A percentile compares a stretch with the other conserved stretches of the same genome.
Conservation (phyloP, 2,797 vertebrate species). For the Epinephelus coioides region DNA sequence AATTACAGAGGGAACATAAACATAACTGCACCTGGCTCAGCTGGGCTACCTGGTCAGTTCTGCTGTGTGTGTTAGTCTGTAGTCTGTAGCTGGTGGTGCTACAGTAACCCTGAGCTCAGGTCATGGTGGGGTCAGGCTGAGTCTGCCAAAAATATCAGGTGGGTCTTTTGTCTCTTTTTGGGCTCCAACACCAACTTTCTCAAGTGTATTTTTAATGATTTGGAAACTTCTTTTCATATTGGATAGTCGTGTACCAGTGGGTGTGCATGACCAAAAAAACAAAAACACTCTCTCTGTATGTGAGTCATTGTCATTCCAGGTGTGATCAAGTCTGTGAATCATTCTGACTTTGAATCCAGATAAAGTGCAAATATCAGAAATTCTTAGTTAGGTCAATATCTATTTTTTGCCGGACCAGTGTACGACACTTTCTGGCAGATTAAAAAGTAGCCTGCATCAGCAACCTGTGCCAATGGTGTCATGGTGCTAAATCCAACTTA, state of each 20-base stretch:
- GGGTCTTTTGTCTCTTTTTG: conserved; percentile 34
- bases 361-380: conserved; percentile 1
- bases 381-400: background rate
- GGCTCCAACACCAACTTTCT: conserved; percentile 28
- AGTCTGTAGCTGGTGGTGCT: conserved; percentile 42
- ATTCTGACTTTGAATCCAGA: background rate
- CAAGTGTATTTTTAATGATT: conserved; percentile 53
- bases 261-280: background rate
- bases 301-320: conserved; percentile 9
- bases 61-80: conserved; percentile 41
- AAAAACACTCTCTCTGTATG: background rate
- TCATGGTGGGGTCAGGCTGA: conserved; percentile 20
- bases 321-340: background rate
- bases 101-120: conserved; percentile 40
- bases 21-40: conserved; percentile 72
- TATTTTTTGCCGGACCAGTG: no score
- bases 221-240: conserved; percentile 19
- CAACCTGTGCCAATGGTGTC: no score
- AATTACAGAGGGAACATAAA: conserved; percentile 77
- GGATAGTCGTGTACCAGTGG: background rate
- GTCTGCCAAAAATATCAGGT: conserved; percentile 60
- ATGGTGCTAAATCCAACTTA: no score
- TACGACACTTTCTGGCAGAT: no score
- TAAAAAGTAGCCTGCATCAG: no score
- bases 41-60: conserved; percentile 53